Evolutionary conservation across 2,888 invertebrate genomes (phyloP).

Genomic region (Litoditis marina): DNA sequence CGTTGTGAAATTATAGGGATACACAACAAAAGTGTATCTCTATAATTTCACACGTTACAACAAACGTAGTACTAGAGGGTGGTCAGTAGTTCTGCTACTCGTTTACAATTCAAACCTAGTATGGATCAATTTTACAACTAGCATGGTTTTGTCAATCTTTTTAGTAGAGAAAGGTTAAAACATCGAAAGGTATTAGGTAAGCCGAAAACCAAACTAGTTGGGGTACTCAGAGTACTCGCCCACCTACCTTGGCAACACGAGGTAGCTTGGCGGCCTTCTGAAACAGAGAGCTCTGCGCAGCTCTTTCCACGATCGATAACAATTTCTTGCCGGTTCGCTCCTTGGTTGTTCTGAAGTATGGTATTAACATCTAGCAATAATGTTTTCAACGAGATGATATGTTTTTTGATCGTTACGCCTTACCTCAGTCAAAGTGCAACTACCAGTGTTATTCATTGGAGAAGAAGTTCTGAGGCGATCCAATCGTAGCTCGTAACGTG

Average conservation of each 20-base stretch:
- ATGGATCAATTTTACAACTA: no score
- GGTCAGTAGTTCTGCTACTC: no score
- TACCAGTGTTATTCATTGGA: no score
- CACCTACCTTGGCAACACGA: constrained; percentile 40
- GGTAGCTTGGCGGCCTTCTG: constrained; percentile 77
- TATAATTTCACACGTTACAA: background rate
- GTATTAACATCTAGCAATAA: background rate
- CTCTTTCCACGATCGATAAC: constrained; percentile 78
- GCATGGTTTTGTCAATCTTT: no score
- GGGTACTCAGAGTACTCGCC: background rate
- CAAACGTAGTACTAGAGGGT: background rate
- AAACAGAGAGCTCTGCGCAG: constrained; percentile 81
- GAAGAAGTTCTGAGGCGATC: no score
- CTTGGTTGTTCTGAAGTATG: constrained; percentile 20
- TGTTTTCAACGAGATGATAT: no score
- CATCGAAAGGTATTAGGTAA: background rate
- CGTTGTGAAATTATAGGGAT: no score
- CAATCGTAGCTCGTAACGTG: no score
- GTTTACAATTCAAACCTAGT: no score
- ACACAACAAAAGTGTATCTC: constrained; percentile 1
- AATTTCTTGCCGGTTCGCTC: constrained; percentile 67
- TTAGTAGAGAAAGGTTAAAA: no score
- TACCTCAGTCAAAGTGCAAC: no score
- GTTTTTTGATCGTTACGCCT: no score
- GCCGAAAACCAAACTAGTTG: background rate